Conservation (phyloP, 2,113 vertebrate species). For the Caretta caretta region DNA sequence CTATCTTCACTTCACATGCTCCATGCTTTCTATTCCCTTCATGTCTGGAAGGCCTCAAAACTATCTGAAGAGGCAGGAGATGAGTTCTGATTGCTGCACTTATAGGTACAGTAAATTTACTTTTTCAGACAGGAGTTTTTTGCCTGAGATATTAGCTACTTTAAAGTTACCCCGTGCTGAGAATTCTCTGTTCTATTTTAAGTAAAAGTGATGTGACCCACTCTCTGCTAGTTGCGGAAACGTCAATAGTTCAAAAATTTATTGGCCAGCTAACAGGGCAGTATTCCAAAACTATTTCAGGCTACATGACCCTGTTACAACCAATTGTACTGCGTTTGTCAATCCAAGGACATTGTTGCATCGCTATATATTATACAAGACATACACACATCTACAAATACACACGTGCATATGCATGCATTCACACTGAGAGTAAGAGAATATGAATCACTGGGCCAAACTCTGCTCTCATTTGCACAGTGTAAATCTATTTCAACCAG, state of each 20-base stretch:
- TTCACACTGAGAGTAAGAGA: neutral
- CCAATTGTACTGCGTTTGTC: rapidly evolving
- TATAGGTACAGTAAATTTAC: neutral
- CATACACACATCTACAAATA: neutral
- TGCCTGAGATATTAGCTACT: neutral
- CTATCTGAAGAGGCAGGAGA: neutral
- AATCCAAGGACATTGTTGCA: neutral
- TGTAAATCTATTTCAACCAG: neutral
- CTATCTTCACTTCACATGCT: neutral
- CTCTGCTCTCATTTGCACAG: neutral
- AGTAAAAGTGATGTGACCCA: rapidly evolving
- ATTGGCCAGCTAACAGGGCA: neutral
- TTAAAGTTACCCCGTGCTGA: neutral
- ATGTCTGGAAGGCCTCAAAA: neutral
- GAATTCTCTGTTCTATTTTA: neutral
- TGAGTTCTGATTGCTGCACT: neutral
- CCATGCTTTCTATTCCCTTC: neutral
- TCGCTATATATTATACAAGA: neutral
- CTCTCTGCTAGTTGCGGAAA: neutral
- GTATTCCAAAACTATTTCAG: neutral
- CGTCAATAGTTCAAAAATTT: neutral
- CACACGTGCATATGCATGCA: neutral
- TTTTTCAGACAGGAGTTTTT: neutral
- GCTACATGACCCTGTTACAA: neutral
- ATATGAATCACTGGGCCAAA: neutral